Evolutionary conservation across 2,797 vertebrate genomes (phyloP).

Genomic region (Platalea minor): DNA sequence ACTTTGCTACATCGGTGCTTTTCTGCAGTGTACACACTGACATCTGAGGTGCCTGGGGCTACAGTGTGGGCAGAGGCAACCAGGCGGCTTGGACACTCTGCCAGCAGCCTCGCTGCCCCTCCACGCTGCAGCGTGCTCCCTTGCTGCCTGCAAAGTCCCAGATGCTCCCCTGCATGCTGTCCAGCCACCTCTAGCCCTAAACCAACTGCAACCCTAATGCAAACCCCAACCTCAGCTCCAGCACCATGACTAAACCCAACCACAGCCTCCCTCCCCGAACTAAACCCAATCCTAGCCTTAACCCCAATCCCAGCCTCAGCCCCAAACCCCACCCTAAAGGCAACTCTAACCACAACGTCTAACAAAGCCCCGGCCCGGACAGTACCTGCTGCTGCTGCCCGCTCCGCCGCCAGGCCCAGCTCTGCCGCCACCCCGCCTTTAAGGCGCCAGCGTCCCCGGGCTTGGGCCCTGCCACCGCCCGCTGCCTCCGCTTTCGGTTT

Average conservation of each 20-base stretch:
- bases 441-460: rapidly evolving
- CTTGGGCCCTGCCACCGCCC: rapidly evolving
- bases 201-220: background rate
- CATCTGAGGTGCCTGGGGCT: background rate
- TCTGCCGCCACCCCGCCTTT: background rate
- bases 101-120: background rate
- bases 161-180: too few species aligned
- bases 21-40: background rate
- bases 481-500: background rate
- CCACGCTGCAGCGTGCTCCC: background rate
- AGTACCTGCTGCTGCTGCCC: background rate
- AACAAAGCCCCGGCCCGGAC: background rate
- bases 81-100: background rate
- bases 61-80: background rate
- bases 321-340: too few species aligned
- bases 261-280: too few species aligned
- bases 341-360: background rate
- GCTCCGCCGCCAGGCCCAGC: rapidly evolving
- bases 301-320: too few species aligned
- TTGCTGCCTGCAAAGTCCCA: background rate
- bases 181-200: background rate
- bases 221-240: background rate
- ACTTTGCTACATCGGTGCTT: background rate
- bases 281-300: background rate
- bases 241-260: background rate